A percentile compares a stretch with the other conserved stretches of the same genome.
These are phyloP conservation scores for Sarcophilus harrisii DNA, from an alignment of 2,797 vertebrate genomes.

Conservation along the genomic window DNA sequence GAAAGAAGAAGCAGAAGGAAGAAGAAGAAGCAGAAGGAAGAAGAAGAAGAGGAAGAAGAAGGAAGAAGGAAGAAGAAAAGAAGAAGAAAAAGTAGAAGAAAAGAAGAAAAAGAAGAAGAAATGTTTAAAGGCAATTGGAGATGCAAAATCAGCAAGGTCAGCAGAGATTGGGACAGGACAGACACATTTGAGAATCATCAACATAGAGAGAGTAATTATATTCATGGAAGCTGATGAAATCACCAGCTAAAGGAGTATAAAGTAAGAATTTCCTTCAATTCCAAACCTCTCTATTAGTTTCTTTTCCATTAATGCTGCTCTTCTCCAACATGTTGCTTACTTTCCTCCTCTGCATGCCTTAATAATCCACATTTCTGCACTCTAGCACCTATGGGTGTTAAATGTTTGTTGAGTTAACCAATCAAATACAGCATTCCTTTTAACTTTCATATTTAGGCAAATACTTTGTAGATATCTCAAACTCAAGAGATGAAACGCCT, in stretches of 20 bases:
- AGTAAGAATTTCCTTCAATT: background rate
- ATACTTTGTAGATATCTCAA: background rate
- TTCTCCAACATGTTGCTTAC: background rate
- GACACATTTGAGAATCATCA: background rate
- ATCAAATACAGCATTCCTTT: background rate
- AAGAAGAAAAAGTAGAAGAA: no score
- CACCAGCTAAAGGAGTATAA: background rate
- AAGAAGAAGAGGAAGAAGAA: background rate
- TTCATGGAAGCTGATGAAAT: background rate
- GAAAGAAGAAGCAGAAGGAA: no score
- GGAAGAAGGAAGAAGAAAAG: no score
- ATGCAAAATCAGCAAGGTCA: background rate
- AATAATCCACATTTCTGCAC: background rate
- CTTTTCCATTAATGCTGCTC: background rate
- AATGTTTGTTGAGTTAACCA: background rate
- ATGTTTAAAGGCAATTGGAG: background rate
- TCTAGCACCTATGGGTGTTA: background rate
- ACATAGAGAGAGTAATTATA: background rate
- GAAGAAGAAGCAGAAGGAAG: no score
- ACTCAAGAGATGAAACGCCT: background rate
- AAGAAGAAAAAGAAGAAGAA: background rate
- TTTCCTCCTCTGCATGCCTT: background rate
- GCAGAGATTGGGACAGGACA: background rate
- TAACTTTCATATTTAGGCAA: background rate
- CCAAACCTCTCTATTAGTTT: background rate